Percentiles rank a stretch among this genome's conserved stretches.
Conservation (phyloP, 1,140 invertebrate genomes). For the Archivesica marissinica region DNA sequence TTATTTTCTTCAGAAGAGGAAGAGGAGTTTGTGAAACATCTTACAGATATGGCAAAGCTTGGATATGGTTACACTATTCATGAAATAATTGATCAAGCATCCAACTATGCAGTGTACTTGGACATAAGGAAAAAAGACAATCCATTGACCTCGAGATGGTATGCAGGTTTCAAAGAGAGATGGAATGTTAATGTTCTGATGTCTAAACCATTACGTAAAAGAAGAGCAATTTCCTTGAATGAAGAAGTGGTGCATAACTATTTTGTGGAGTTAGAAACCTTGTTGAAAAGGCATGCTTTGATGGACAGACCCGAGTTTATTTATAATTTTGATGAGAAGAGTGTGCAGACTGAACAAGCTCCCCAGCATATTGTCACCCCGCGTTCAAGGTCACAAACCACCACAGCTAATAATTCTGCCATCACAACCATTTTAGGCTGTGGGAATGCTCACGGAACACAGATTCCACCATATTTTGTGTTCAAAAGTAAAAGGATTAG, state of each 20-base stretch:
- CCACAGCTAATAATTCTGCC: constrained; percentile 13
- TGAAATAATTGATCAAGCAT: constrained; percentile 14
- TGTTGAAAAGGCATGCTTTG: constrained; percentile 2
- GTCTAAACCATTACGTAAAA: constrained; percentile 18
- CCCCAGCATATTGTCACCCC: constrained; percentile 6
- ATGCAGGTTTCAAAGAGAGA: constrained; percentile 34
- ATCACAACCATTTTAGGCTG: constrained; percentile 41
- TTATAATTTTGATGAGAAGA: constrained; percentile 51
- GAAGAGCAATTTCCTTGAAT: constrained; percentile 15
- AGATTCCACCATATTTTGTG: constrained; percentile 49
- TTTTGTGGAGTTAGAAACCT: not conserved
- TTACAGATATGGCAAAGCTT: constrained; percentile 46
- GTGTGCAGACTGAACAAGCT: constrained; percentile 24
- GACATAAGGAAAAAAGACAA: constrained; percentile 36
- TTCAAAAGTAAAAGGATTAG: constrained; percentile 44
- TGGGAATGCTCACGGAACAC: constrained; percentile 51
- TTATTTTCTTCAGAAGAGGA: too few relatives aligned
- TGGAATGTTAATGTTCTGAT: constrained; percentile 32
- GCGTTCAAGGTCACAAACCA: not conserved
- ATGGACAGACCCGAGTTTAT: constrained; percentile 39
- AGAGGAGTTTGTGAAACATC: constrained; percentile 50
- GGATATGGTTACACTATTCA: constrained; percentile 59
- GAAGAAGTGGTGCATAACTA: constrained; percentile 31
- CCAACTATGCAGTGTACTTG: constrained; percentile 20
- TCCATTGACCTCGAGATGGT: constrained; percentile 44